Percentiles rank a stretch among this genome's conserved stretches.
phyloP scores from a whole-genome alignment of 1,140 invertebrate genomes.

The Pseudachorutes palmiensis region DNA sequence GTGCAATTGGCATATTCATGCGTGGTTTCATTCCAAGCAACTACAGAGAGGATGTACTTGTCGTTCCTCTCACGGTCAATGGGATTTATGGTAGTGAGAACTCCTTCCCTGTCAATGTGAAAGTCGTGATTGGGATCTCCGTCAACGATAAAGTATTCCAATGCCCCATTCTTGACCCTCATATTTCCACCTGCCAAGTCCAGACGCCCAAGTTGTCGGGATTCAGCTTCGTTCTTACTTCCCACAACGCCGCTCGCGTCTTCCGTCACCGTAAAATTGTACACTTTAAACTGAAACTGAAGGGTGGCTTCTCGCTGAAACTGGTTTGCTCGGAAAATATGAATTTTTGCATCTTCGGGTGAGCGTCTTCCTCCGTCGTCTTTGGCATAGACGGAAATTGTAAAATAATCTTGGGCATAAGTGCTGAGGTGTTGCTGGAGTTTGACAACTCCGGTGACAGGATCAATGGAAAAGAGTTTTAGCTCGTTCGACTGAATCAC shows the following conservation, averaged over 20 bases:
- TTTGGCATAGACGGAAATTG: conserved; percentile 65
- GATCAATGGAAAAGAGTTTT: conserved; percentile 66
- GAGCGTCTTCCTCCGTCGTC: conserved; percentile 66
- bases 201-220: too few species aligned
- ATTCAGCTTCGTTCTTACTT: too few species aligned
- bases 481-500: too few species aligned
- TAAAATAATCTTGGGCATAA: conserved; percentile 35
- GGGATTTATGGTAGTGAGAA: conserved; percentile 65
- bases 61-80: conserved; percentile 75
- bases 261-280: too few species aligned
- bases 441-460: conserved; percentile 61
- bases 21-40: conserved; percentile 53
- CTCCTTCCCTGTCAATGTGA: conserved; percentile 67
- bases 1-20: conserved; percentile 59
- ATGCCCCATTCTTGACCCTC: conserved; percentile 40
- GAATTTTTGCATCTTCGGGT: conserved; percentile 64
- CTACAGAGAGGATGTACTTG: conserved; percentile 65
- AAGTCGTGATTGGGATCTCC: conserved; percentile 73
- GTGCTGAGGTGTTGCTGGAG: conserved; percentile 55
- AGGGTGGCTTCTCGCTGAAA: conserved; percentile 66
- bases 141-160: conserved; percentile 70
- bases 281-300: too few species aligned
- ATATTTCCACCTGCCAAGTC: conserved; percentile 54
- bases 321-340: conserved; percentile 67
- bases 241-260: too few species aligned